phyloP scores from a whole-genome alignment of 2,113 vertebrate genomes.

The Tachycineta bicolor region DNA sequence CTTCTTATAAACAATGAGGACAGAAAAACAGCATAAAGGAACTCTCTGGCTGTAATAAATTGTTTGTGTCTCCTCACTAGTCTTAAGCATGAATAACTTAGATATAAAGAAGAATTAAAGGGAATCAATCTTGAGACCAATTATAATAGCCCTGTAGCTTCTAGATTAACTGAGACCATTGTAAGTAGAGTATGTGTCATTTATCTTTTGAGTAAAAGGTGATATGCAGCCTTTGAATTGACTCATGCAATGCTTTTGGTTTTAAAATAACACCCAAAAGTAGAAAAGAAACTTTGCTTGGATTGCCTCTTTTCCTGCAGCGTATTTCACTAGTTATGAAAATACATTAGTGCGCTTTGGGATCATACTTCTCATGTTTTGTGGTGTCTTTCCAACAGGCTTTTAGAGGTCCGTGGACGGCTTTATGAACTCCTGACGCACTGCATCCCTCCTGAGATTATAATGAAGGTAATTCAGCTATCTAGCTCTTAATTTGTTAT shows the following conservation, averaged over 20 bases:
- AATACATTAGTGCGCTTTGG: background rate
- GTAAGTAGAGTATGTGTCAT: background rate
- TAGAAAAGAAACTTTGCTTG: background rate
- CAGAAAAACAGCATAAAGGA: background rate
- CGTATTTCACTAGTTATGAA: background rate
- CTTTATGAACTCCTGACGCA: slow-evolving; percentile 96
- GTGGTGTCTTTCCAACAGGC: slow-evolving; percentile 73
- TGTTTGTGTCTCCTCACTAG: background rate
- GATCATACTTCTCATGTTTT: background rate
- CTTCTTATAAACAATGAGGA: background rate
- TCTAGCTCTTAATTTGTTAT: background rate
- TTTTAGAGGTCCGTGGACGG: slow-evolving; percentile 91
- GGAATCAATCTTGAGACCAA: background rate
- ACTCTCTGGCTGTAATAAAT: background rate
- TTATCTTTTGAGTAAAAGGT: background rate
- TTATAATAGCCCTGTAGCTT: background rate
- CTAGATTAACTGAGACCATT: background rate
- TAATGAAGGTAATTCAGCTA: slow-evolving; percentile 88
- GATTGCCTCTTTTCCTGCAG: background rate
- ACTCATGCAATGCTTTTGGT: background rate
- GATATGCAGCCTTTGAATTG: background rate
- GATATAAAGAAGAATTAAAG: background rate
- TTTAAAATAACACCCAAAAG: background rate
- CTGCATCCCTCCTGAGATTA: slow-evolving; percentile 95
- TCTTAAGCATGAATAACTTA: background rate